These are phyloP conservation scores for Drepanosiphum platanoidis DNA, from an alignment of 2,888 invertebrate species.

Conservation along the genomic window DNA sequence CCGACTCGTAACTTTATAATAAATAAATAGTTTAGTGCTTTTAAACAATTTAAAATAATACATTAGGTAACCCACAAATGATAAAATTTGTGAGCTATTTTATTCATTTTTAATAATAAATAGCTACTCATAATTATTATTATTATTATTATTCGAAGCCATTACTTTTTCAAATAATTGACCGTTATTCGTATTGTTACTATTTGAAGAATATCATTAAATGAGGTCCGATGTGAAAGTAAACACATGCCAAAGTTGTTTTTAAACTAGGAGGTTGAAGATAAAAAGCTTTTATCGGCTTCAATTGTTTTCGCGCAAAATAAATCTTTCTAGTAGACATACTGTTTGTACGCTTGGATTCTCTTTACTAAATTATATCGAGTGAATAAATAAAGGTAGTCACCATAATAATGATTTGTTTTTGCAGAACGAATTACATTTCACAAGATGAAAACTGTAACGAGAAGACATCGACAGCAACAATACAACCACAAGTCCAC, in stretches of 20 bases:
- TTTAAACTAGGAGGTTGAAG: slow-evolving; percentile 17
- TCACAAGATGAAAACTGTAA: not conserved
- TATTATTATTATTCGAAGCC: not conserved
- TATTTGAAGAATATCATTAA: not conserved
- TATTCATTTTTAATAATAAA: not conserved
- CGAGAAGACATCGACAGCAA: not conserved
- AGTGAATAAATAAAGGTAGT: not conserved
- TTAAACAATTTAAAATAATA: no score
- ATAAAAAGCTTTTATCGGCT: slow-evolving; percentile 25
- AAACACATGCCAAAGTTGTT: slow-evolving; percentile 17
- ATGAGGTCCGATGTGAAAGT: slow-evolving; percentile 11
- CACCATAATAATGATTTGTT: not conserved
- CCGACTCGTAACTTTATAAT: no score
- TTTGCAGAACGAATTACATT: not conserved
- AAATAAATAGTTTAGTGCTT: no score
- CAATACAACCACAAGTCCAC: not conserved
- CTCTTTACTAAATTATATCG: not conserved
- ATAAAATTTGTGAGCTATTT: no score
- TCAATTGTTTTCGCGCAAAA: slow-evolving; percentile 5
- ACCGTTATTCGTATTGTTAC: no score
- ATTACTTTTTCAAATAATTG: not conserved
- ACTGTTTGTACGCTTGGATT: not conserved
- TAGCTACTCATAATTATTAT: not conserved
- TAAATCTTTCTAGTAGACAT: not conserved
- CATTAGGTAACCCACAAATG: no score